Evolutionary conservation across 1,140 invertebrate genomes (phyloP).

Genomic region (Pomacea maculata): DNA sequence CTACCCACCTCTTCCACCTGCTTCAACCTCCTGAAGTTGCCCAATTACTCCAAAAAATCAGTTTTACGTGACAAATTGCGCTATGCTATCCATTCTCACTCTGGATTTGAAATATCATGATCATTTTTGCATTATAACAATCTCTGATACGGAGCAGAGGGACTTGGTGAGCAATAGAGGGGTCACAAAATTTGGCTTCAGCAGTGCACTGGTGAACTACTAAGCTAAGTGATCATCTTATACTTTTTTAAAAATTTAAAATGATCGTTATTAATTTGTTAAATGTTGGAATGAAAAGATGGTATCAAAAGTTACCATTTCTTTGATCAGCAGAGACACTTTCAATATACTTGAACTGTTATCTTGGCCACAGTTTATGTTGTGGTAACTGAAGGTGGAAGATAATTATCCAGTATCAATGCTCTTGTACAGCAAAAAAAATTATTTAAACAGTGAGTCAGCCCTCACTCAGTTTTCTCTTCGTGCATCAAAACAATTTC

Average conservation of each 20-base stretch:
- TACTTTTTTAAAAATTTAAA: neutral
- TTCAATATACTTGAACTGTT: too few species aligned
- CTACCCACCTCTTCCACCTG: constrained; percentile 98
- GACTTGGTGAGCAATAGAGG: neutral
- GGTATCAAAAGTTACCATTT: too few species aligned
- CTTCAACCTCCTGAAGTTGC: constrained; percentile 98
- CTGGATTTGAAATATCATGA: constrained; percentile 91
- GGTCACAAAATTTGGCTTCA: neutral
- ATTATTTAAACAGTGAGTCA: too few species aligned
- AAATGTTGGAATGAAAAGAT: neutral
- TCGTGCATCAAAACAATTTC: too few species aligned
- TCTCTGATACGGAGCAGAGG: neutral
- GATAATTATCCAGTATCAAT: too few species aligned
- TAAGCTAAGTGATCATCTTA: neutral
- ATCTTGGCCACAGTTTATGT: too few species aligned
- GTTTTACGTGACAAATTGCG: constrained; percentile 94
- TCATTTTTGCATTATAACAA: neutral
- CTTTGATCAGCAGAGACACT: too few species aligned
- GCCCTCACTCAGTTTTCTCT: too few species aligned
- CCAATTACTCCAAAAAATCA: constrained; percentile 97
- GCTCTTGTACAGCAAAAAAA: too few species aligned
- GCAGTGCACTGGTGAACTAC: neutral
- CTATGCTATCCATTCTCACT: constrained; percentile 97
- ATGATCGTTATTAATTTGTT: neutral
- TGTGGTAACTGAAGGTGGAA: too few species aligned